phyloP scores from a whole-genome alignment of 2,113 vertebrate species.

The Cynopterus brachyotis region DNA sequence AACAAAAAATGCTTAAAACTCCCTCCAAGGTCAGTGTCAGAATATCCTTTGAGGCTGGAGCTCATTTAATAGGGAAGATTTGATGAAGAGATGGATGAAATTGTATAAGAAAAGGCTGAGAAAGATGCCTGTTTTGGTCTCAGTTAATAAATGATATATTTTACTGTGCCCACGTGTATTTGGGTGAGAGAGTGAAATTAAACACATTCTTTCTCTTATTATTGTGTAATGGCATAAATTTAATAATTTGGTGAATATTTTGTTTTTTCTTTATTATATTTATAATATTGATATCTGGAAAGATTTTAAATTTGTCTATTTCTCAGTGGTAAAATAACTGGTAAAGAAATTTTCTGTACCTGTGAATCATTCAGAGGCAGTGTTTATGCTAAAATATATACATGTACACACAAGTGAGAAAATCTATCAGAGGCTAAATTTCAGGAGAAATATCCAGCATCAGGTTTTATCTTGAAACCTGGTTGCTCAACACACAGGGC shows the following conservation, averaged over 20 bases:
- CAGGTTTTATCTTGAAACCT: not conserved
- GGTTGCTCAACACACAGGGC: not conserved
- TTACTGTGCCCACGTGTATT: not conserved
- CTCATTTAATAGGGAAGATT: not conserved
- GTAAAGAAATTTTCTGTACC: not conserved
- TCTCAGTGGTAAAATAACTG: not conserved
- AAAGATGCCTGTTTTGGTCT: not conserved
- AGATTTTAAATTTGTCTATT: not conserved
- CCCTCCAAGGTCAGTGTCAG: not conserved
- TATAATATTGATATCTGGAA: slow-evolving; percentile 8
- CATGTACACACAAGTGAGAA: not conserved
- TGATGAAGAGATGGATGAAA: not conserved
- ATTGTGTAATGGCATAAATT: not conserved
- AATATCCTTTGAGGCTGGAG: not conserved
- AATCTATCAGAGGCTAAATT: not conserved
- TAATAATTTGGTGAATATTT: not conserved
- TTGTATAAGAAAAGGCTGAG: not conserved
- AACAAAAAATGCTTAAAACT: not conserved
- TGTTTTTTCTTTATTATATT: not conserved
- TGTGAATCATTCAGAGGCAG: not conserved
- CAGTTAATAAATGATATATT: not conserved
- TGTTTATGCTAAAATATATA: not conserved
- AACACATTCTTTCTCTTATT: not conserved
- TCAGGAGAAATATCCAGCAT: not conserved
- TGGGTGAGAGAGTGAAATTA: not conserved